Percentiles rank a stretch among this genome's conserved stretches.
phyloP scores from a whole-genome alignment of 2,797 vertebrate species.

The Ciconia nigra region DNA sequence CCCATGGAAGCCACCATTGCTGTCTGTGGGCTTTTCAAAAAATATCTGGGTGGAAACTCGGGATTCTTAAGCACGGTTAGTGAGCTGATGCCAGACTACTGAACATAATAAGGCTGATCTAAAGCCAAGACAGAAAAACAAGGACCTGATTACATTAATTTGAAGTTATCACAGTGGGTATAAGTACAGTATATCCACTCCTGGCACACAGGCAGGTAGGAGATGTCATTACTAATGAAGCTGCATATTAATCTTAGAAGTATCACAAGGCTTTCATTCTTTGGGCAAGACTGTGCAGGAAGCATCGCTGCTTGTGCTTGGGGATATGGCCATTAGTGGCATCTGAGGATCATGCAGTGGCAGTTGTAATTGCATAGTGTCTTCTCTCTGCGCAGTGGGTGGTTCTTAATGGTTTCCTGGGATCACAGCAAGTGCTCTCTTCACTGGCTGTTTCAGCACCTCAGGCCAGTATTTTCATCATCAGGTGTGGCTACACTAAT shows the following conservation, averaged over 20 bases:
- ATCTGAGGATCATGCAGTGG: rapidly evolving
- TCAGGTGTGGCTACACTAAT: neutral
- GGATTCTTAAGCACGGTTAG: neutral
- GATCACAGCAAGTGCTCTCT: neutral
- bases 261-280: neutral
- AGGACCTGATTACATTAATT: neutral
- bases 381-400: neutral
- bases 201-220: neutral
- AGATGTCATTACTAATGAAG: neutral
- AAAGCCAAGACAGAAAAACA: neutral
- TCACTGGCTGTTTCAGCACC: neutral
- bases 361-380: neutral
- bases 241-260: neutral
- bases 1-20: neutral
- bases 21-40: neutral
- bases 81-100: neutral
- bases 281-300: neutral
- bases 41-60: neutral
- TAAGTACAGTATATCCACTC: neutral
- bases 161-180: neutral
- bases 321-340: neutral
- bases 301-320: neutral
- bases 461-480: neutral
- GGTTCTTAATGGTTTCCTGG: neutral
- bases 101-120: neutral